A percentile compares a stretch with the other conserved stretches of the same genome.
Conservation (phyloP, 2,797 vertebrate species). For the Picus viridis region DNA sequence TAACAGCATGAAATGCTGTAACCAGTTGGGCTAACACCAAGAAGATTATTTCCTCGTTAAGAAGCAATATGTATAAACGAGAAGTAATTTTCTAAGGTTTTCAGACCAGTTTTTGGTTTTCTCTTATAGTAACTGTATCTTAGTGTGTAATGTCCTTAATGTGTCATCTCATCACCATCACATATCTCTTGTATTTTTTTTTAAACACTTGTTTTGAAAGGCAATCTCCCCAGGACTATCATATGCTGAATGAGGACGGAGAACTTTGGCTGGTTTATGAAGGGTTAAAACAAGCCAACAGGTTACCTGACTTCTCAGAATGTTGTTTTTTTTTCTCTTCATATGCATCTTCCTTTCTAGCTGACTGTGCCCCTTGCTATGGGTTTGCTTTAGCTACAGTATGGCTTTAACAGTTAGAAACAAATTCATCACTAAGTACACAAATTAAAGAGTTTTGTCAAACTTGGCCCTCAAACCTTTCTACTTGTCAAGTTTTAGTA, state of each 20-base stretch:
- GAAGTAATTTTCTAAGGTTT: background rate
- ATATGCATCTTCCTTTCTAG: conserved; percentile 72
- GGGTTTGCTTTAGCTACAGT: conserved; percentile 64
- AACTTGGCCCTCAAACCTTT: background rate
- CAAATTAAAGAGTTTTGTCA: background rate
- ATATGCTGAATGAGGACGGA: conserved; percentile 97
- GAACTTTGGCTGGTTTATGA: conserved; percentile 99
- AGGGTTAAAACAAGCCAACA: conserved; percentile 99
- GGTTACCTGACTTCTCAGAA: conserved; percentile 86
- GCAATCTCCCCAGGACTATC: conserved; percentile 91
- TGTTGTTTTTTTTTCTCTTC: conserved; percentile 43
- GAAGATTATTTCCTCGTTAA: background rate
- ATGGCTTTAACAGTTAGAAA: conserved; percentile 14
- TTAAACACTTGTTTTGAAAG: conserved; percentile 87
- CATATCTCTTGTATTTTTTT: conserved; percentile 77
- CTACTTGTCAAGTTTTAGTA: background rate
- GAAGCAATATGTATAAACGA: background rate
- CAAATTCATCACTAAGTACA: background rate
- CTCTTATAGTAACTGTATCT: conserved; percentile 24
- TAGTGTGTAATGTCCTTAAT: conserved; percentile 19
- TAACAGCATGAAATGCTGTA: background rate
- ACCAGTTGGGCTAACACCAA: background rate
- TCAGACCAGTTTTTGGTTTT: background rate
- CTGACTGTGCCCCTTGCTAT: conserved; percentile 74
- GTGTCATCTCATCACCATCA: conserved; percentile 64